A percentile compares a stretch with the other conserved stretches of the same genome.
Conservation (phyloP, 2,888 invertebrate species). For the Ethmia dodecea region DNA sequence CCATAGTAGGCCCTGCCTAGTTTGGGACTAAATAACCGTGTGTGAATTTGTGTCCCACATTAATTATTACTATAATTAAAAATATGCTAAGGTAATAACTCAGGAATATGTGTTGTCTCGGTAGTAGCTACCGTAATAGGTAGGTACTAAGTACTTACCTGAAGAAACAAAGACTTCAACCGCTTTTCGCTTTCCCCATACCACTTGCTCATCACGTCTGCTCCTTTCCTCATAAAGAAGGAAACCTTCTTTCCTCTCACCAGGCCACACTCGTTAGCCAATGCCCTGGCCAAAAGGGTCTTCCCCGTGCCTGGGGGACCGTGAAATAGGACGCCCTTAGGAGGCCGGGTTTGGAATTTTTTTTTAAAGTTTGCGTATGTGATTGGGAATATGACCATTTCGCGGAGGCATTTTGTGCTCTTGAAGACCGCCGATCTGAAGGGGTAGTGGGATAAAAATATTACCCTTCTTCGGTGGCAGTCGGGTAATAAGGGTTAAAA, state of each 20-base stretch:
- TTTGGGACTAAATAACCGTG: no score
- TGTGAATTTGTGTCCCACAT: no score
- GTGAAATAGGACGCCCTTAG: conserved; percentile 93
- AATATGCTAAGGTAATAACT: no score
- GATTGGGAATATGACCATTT: conserved; percentile 94
- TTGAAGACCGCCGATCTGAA: conserved; percentile 88
- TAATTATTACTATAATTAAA: no score
- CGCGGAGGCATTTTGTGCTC: conserved; percentile 90
- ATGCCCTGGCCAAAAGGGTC: conserved; percentile 90
- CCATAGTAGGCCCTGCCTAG: no score
- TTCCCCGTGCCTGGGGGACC: conserved; percentile 97
- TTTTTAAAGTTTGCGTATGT: conserved; percentile 93
- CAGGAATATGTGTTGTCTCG: no score
- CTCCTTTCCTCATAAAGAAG: conserved; percentile 96
- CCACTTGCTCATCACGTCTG: conserved; percentile 95
- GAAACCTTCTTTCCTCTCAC: conserved; percentile 85
- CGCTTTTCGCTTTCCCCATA: conserved; percentile 96
- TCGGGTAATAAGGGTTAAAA: no score
- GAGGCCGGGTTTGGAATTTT: conserved; percentile 89
- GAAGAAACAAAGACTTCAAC: conserved; percentile 91
- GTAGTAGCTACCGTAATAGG: no score
- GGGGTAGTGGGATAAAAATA: no score
- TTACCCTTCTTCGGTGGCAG: no score
- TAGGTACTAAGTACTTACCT: no score
- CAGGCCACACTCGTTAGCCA: conserved; percentile 91